Evolutionary conservation across 1,140 invertebrate species (phyloP).

Genomic region (Trichogramma pretiosum): DNA sequence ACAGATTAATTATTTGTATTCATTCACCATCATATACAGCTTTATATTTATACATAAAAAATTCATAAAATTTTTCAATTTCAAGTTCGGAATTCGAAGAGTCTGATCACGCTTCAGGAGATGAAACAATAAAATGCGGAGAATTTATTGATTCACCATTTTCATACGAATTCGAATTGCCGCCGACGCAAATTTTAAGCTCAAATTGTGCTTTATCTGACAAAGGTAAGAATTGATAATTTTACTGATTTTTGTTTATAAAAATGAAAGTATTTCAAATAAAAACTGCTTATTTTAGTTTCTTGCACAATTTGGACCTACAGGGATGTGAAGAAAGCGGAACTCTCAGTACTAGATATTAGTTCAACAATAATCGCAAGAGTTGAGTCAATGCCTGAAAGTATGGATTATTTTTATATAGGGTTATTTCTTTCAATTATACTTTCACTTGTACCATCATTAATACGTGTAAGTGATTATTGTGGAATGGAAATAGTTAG

Average conservation of each 20-base stretch:
- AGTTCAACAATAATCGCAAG: slow-evolving; percentile 84
- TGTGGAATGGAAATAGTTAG: slow-evolving; percentile 30
- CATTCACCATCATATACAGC: background rate
- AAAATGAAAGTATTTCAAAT: slow-evolving; percentile 12
- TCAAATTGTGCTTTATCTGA: slow-evolving; percentile 61
- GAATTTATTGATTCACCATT: slow-evolving; percentile 53
- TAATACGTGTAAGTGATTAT: slow-evolving; percentile 48
- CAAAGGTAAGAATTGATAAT: slow-evolving; percentile 54
- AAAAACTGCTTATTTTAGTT: slow-evolving; percentile 48
- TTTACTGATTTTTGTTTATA: slow-evolving; percentile 4
- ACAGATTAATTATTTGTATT: background rate
- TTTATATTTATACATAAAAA: no score
- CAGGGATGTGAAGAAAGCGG: slow-evolving; percentile 80
- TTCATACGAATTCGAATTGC: slow-evolving; percentile 64
- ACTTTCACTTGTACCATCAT: slow-evolving; percentile 49
- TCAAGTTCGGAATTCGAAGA: slow-evolving; percentile 60
- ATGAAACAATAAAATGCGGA: slow-evolving; percentile 41
- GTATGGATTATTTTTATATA: slow-evolving; percentile 72
- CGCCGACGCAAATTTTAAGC: slow-evolving; percentile 62
- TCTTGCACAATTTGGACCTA: slow-evolving; percentile 92
- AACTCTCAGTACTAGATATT: slow-evolving; percentile 87
- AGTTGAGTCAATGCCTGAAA: slow-evolving; percentile 75
- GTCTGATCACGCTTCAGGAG: slow-evolving; percentile 45
- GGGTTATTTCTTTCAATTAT: slow-evolving; percentile 52
- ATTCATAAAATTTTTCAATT: slow-evolving; percentile 14